These are phyloP conservation scores for Myotis vivesi DNA, from an alignment of 2,797 vertebrate genomes.

Conservation along the genomic window DNA sequence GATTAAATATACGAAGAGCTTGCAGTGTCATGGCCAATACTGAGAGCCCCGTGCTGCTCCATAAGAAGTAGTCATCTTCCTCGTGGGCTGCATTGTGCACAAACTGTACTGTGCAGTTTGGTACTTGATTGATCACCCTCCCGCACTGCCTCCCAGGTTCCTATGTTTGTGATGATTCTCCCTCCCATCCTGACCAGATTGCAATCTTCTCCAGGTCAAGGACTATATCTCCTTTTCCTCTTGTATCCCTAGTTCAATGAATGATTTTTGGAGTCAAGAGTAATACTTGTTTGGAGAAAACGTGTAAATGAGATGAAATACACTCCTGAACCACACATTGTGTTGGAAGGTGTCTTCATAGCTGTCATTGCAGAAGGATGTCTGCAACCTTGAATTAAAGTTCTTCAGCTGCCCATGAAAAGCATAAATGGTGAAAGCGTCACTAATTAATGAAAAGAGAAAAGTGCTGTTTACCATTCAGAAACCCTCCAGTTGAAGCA, in stretches of 20 bases:
- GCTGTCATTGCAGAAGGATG: not conserved
- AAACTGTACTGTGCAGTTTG: not conserved
- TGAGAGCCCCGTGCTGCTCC: not conserved
- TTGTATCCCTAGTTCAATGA: not conserved
- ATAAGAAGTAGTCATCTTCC: not conserved
- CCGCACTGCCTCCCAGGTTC: not conserved
- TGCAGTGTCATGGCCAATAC: not conserved
- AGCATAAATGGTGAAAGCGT: not conserved
- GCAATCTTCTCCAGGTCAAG: not conserved
- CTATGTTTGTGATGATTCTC: not conserved
- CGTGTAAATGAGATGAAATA: not conserved
- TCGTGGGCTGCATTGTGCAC: not conserved
- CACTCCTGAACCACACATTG: not conserved
- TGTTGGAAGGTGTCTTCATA: conserved; percentile 16
- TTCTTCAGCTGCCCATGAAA: not conserved
- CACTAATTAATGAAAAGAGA: conserved; percentile 9
- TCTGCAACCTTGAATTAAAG: conserved; percentile 19
- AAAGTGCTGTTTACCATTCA: not conserved
- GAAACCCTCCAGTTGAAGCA: conserved; percentile 63
- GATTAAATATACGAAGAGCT: not conserved
- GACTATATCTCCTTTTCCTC: not conserved
- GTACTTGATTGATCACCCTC: not conserved
- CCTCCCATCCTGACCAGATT: not conserved
- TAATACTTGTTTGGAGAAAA: not conserved
- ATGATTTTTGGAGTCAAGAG: not conserved